These are phyloP conservation scores for Synanthedon formicaeformis DNA, from an alignment of 2,888 invertebrate species.

Conservation along the genomic window DNA sequence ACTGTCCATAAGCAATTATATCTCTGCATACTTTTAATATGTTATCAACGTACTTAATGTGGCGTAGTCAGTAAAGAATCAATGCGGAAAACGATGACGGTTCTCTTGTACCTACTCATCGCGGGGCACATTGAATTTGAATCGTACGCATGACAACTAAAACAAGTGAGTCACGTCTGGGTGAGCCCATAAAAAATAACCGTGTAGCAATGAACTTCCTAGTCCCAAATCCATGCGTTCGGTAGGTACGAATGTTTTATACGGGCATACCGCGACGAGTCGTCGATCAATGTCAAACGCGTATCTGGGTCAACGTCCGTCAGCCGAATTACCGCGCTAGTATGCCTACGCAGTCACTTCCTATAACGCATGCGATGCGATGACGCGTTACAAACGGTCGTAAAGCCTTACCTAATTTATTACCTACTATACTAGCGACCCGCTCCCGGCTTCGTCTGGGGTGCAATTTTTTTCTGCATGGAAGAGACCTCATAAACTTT, in stretches of 20 bases:
- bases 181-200: conserved; percentile 25
- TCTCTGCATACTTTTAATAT: too few relatives aligned
- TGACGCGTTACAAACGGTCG: neutral
- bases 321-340: conserved; percentile 54
- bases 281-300: conserved; percentile 69
- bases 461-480: neutral
- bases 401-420: neutral
- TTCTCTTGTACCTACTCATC: neutral
- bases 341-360: conserved; percentile 46
- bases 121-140: neutral
- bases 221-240: conserved; percentile 41
- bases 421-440: neutral
- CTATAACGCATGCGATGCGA: conserved; percentile 30
- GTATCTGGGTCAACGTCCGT: conserved; percentile 67
- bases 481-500: too few relatives aligned
- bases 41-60: too few relatives aligned
- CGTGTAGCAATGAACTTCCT: conserved; percentile 56
- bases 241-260: conserved; percentile 44
- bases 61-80: neutral
- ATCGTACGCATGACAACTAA: neutral
- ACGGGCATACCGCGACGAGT: conserved; percentile 51
- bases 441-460: neutral
- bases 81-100: conserved; percentile 1
- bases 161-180: neutral
- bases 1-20: too few relatives aligned